phyloP scores from a whole-genome alignment of 2,797 vertebrate species.

The Limosa lapponica region DNA sequence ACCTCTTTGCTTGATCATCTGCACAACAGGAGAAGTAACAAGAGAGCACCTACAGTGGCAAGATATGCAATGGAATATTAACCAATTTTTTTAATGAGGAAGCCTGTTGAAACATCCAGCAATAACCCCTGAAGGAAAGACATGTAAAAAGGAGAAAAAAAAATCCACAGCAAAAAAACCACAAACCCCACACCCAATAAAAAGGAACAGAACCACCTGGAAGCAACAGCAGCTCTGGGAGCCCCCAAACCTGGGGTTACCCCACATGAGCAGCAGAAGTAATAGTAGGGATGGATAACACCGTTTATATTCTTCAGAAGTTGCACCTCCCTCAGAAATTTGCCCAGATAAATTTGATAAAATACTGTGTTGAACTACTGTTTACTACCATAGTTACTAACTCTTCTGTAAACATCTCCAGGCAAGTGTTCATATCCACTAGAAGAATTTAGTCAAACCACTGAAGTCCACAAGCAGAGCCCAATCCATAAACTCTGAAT shows the following conservation, averaged over 20 bases:
- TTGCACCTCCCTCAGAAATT: background rate
- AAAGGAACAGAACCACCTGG: background rate
- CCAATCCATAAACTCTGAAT: background rate
- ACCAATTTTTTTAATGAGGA: background rate
- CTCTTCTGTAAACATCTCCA: background rate
- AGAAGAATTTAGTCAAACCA: background rate
- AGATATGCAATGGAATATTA: background rate
- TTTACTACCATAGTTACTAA: background rate
- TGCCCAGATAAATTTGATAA: background rate
- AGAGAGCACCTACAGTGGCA: background rate
- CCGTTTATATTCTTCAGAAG: fast-evolving
- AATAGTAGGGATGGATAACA: background rate
- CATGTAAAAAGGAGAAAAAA: background rate
- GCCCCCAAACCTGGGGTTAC: background rate
- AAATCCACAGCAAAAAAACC: background rate
- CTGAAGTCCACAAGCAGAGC: background rate
- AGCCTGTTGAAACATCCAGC: background rate
- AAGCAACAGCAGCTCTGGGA: background rate
- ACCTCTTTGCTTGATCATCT: background rate
- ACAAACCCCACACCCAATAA: background rate
- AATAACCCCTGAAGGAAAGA: background rate
- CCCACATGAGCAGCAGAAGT: background rate
- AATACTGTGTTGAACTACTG: background rate
- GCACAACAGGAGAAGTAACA: background rate
- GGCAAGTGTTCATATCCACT: background rate